Evolutionary conservation across 2,113 vertebrate genomes (phyloP), one percentile per base, ranked within the genome.

Genomic region (Panthera tigris): DNA sequence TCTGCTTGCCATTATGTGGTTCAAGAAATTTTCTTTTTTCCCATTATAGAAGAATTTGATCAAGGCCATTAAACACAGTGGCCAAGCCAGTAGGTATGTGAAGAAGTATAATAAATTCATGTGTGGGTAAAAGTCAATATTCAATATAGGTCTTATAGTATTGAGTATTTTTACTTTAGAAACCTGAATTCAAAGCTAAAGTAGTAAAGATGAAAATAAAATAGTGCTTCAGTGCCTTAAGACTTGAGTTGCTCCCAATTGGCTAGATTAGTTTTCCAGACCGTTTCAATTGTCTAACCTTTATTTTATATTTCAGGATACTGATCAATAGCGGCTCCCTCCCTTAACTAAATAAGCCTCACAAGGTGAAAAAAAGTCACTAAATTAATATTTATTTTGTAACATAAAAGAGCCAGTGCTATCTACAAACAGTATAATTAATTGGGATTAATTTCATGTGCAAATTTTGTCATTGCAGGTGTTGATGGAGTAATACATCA

Each of bases 381-480:
- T 94, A 97, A 98, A 98, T 99, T 98, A 98, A 97, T 98, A 99
- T 98, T 99, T 99, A 98, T 98, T 98, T 98, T 98, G 92, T 66
- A 98, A 98, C 96, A 98, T 98, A 98, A 99, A 99, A 98, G 90
- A 98, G 16, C 71, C 80, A 98, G 55, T 48, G 90, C 94, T 97
- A 97, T 96, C 97, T 98, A 97, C 98, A 98, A 98, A 98, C 95
- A 95, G 85, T 98, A 94, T 98, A 98, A 99, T 98, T 99, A 99
- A 99, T 99, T 98, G 0, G 98, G 98, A 99, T 99, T 99, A 99
- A 99, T 99, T 98, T 99, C 95, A 95, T 98, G 98, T 98, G 97
- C 97, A 98, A 98, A 98, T 98, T 98, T 98, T 98, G 98, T 95
- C 97, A 98, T 97, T 98, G 98, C 97, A 98, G 95, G 88, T 98